These are phyloP conservation scores for Gymnogyps californianus DNA, from an alignment of 2,113 vertebrate species.

Conservation along the genomic window DNA sequence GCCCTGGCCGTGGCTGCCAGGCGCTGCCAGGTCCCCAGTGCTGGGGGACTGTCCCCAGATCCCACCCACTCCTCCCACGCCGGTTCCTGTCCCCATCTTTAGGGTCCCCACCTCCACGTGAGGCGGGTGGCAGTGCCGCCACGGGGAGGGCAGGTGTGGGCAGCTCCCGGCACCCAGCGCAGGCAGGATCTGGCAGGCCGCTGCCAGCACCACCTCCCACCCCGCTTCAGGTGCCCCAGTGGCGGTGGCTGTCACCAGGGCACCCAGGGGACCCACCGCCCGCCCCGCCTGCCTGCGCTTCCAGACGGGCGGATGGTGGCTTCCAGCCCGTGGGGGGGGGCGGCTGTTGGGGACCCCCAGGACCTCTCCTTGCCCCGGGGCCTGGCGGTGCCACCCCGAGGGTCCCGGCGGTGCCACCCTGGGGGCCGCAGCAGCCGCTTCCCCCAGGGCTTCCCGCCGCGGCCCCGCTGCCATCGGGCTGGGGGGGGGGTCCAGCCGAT, in stretches of 20 bases:
- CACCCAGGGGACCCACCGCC: neutral
- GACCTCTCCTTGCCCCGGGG: too few relatives aligned
- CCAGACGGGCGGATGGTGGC: neutral
- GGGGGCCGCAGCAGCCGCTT: neutral
- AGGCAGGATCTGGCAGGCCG: neutral
- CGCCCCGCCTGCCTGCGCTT: too few relatives aligned
- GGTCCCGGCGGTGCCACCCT: neutral
- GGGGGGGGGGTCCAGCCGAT: too few relatives aligned
- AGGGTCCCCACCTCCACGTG: neutral
- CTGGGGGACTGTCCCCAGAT: too few relatives aligned
- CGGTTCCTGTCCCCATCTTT: neutral
- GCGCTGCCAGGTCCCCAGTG: neutral
- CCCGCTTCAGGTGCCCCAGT: neutral
- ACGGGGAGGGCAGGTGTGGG: neutral
- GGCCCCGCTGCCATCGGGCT: neutral
- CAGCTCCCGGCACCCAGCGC: neutral
- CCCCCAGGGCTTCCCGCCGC: neutral
- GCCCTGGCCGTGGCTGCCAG: neutral
- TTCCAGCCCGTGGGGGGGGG: neutral
- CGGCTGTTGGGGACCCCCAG: too few relatives aligned
- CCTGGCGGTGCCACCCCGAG: neutral
- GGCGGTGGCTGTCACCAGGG: neutral
- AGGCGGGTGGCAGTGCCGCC: neutral
- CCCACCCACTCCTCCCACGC: rapidly evolving
- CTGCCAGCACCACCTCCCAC: neutral